Conservation (phyloP, 2,797 vertebrate genomes). For the Hydrophis major region DNA sequence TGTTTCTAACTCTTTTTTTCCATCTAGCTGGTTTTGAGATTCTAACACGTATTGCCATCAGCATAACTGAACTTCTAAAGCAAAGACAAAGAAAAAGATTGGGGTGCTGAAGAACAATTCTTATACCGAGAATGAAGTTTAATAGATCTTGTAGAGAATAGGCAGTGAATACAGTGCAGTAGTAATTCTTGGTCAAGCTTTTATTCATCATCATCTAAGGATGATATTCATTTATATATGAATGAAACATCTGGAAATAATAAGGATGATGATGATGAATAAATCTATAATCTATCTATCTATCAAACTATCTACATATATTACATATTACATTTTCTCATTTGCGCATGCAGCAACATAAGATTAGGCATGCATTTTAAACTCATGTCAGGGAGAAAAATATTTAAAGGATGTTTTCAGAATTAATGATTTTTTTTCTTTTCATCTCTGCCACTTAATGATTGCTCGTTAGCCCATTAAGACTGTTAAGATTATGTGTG, state of each 20-base stretch:
- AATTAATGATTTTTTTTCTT: not conserved
- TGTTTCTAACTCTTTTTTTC: not conserved
- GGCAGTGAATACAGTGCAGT: not conserved
- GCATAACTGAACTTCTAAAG: not conserved
- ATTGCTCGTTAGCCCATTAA: constrained; percentile 43
- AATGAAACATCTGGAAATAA: no score
- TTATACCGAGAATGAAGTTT: not conserved
- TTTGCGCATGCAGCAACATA: not conserved
- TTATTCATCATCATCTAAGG: not conserved
- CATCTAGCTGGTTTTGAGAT: not conserved
- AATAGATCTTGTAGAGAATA: not conserved
- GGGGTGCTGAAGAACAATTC: not conserved
- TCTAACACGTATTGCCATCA: accelerated
- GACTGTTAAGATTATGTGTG: constrained; percentile 50
- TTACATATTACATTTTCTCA: not conserved
- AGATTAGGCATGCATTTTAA: not conserved
- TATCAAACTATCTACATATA: no score
- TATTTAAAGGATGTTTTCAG: not conserved
- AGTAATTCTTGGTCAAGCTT: not conserved
- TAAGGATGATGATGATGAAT: no score
- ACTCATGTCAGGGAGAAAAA: not conserved
- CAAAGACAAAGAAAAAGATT: not conserved
- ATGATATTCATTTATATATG: no score
- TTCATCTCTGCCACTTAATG: constrained; percentile 10
- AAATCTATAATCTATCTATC: no score